Evolutionary conservation across 2,797 vertebrate genomes (phyloP), one percentile per base, ranked within the genome.

Genomic region (Halcyon chelicuti): DNA sequence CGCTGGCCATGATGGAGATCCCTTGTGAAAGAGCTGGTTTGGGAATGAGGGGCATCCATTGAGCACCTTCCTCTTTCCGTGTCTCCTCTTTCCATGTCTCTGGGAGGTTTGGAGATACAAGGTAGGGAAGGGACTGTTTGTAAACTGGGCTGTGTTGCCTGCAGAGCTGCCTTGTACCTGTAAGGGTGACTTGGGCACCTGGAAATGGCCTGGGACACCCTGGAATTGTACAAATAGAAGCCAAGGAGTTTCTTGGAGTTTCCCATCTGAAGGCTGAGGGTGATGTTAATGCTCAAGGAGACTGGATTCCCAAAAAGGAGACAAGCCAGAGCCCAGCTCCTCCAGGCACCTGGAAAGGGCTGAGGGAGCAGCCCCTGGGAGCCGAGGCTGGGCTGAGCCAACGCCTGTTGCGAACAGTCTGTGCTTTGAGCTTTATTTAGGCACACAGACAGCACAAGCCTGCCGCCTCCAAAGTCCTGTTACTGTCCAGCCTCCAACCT

Each of bases 371-470:
- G 85, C 78, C 79, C 82, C 8, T 10, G 91, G 75, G 94, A 96
- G 79, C 86, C 1, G 20, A 28, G 86, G 31, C 66, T 26, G 70
- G 85, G 66, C 82, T 51, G 91, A 70, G 88, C 80, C 88, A 63
- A 14, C 8, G 89, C 44, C 93, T 70, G 85, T 18, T 75, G 82
- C 0, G 86, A 95, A 95, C 94, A 95, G 82, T 75, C 87, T 96
- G 79, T 95, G 95, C 93, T 86, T 91, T 83, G 90, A 95, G 94
- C 93, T 95, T 91, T 94, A 90, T 97, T 95, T 94, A 95, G 94
- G 88, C 95, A 94, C 88, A 25, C 71, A 79, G 94, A 29, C 91
- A 80, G 74, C 52, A 4, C 33, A 9, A 52, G 58, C 33, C 91
- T 65, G 10, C 82, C 2, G 83, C 91, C 88, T 84, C 86, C 35